Evolutionary conservation across 2,888 invertebrate species (phyloP).

Genomic region (Nebria brevicollis): DNA sequence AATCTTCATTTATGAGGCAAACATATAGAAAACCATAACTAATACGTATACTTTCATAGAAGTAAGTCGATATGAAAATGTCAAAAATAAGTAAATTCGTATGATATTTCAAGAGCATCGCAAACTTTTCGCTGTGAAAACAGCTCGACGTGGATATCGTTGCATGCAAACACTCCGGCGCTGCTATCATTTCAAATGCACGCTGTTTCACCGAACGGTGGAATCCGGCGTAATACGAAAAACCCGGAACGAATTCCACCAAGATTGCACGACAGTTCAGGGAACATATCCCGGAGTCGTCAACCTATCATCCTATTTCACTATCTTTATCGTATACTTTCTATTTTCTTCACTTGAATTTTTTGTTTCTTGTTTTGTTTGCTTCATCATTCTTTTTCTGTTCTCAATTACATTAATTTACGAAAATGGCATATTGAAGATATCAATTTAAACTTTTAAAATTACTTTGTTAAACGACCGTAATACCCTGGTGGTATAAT

Average conservation of each 20-base stretch:
- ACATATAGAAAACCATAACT: neutral
- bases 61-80: neutral
- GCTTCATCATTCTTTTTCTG: neutral
- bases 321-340: constrained; percentile 9
- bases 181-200: constrained; percentile 24
- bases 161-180: constrained; percentile 19
- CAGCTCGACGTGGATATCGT: neutral
- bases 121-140: neutral
- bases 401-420: neutral
- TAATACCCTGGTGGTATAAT: too few species aligned
- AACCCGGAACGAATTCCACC: constrained; percentile 40
- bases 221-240: constrained; percentile 32
- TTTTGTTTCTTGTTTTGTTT: neutral
- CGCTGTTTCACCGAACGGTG: constrained; percentile 25
- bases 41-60: neutral
- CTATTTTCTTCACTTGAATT: neutral
- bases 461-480: too few species aligned
- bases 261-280: constrained; percentile 37
- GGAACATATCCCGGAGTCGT: constrained; percentile 33
- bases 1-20: neutral
- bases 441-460: too few species aligned
- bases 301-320: constrained; percentile 12
- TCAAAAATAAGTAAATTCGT: neutral
- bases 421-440: too few species aligned
- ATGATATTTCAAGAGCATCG: neutral